These are phyloP conservation scores for Acronicta leporina DNA, from an alignment of 2,888 invertebrate genomes.

Conservation along the genomic window DNA sequence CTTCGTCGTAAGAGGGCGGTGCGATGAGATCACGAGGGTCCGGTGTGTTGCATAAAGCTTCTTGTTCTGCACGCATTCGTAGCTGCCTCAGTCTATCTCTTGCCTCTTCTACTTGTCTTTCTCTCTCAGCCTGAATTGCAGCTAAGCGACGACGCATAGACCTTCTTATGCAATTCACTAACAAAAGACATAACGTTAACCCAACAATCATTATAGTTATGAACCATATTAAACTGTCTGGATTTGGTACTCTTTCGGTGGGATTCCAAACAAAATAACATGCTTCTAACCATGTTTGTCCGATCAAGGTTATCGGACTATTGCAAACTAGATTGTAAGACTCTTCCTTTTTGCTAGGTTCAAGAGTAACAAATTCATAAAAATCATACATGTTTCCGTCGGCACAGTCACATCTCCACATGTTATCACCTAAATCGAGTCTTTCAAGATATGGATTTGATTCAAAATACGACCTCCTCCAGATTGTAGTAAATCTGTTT, in stretches of 20 bases:
- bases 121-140: slow-evolving; percentile 85
- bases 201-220: slow-evolving; percentile 88
- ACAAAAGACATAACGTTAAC: slow-evolving; percentile 86
- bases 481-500: slow-evolving; percentile 91
- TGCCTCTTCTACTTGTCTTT: slow-evolving; percentile 89
- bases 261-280: slow-evolving; percentile 91
- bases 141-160: slow-evolving; percentile 87
- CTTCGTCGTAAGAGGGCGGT: slow-evolving; percentile 94
- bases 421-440: slow-evolving; percentile 92
- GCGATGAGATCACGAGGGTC: slow-evolving; percentile 91
- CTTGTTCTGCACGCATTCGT: slow-evolving; percentile 86
- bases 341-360: slow-evolving; percentile 87
- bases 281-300: slow-evolving; percentile 91
- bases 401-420: slow-evolving; percentile 93
- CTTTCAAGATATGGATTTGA: slow-evolving; percentile 88
- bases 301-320: slow-evolving; percentile 90
- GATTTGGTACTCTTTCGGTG: slow-evolving; percentile 70
- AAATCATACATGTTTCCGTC: slow-evolving; percentile 89
- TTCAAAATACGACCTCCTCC: slow-evolving; percentile 89
- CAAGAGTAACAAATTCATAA: slow-evolving; percentile 89
- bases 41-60: slow-evolving; percentile 90
- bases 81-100: slow-evolving; percentile 88
- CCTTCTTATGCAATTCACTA: slow-evolving; percentile 87
- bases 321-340: slow-evolving; percentile 90
- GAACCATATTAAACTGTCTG: slow-evolving; percentile 89